These are phyloP conservation scores for Acropternis orthonyx DNA, from an alignment of 2,797 vertebrate species.

Conservation along the genomic window DNA sequence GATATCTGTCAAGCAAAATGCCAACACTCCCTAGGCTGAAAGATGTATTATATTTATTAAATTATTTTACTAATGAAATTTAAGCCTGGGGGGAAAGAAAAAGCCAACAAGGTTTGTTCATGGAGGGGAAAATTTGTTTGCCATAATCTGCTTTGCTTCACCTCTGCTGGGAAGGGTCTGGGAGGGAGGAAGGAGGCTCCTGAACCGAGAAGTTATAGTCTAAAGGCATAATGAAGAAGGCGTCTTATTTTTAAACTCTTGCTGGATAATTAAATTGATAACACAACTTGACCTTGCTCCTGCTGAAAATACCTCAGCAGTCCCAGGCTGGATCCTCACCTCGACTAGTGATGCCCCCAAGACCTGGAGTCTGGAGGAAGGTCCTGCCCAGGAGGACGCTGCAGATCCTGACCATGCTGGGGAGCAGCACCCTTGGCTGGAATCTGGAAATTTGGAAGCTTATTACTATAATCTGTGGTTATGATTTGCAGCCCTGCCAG, in stretches of 20 bases:
- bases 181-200: background rate
- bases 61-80: constrained; percentile 1
- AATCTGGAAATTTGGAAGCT: constrained; percentile 75
- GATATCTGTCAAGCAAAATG: background rate
- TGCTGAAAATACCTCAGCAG: background rate
- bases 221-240: background rate
- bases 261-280: background rate
- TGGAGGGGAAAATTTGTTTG: background rate
- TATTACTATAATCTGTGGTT: constrained; percentile 78
- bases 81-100: background rate
- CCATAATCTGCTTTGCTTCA: background rate
- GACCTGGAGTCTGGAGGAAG: constrained; percentile 43
- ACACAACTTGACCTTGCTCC: background rate
- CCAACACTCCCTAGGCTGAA: background rate
- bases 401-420: constrained; percentile 30
- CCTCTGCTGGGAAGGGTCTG: background rate
- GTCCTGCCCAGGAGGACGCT: constrained; percentile 28
- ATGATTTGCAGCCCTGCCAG: constrained; percentile 70
- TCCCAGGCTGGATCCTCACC: background rate
- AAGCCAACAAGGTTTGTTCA: background rate
- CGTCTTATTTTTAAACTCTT: background rate
- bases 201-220: background rate
- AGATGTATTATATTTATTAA: constrained; percentile 15
- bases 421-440: constrained; percentile 66
- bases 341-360: background rate